These are phyloP conservation scores for Istiophorus platypterus DNA, from an alignment of 2,113 vertebrate genomes.

Conservation along the genomic window DNA sequence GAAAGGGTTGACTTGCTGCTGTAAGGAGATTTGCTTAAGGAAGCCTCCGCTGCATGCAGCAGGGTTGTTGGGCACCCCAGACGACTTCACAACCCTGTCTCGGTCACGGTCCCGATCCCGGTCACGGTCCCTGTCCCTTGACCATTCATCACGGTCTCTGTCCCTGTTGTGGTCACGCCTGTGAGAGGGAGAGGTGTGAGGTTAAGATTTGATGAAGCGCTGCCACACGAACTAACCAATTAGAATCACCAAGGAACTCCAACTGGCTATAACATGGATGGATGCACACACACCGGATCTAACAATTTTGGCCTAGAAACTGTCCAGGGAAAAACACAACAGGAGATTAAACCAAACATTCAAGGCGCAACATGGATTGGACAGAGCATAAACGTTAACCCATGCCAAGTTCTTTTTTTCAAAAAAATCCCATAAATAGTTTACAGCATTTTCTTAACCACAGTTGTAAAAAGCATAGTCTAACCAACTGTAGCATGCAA, in stretches of 20 bases:
- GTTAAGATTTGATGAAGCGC: constrained; percentile 6
- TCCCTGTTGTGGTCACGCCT: constrained; percentile 91
- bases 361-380: neutral
- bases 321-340: neutral
- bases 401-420: constrained; percentile 4
- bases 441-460: constrained; percentile 39
- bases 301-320: neutral
- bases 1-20: constrained; percentile 96
- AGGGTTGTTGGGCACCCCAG: constrained; percentile 79
- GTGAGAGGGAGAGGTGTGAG: neutral
- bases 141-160: constrained; percentile 83
- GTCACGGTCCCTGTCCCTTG: constrained; percentile 86
- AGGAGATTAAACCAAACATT: neutral
- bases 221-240: neutral
- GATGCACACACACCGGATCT: neutral
- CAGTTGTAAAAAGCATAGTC: constrained; percentile 16
- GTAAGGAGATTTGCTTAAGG: constrained; percentile 86
- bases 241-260: neutral
- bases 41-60: constrained; percentile 76
- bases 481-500: constrained; percentile 49
- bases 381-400: constrained; percentile 20
- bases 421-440: constrained; percentile 45
- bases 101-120: constrained; percentile 89
- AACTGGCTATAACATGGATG: neutral
- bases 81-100: constrained; percentile 84